Base-by-base conservation (phyloP, 2,113 vertebrate species). In the Upupa epops region DNA sequence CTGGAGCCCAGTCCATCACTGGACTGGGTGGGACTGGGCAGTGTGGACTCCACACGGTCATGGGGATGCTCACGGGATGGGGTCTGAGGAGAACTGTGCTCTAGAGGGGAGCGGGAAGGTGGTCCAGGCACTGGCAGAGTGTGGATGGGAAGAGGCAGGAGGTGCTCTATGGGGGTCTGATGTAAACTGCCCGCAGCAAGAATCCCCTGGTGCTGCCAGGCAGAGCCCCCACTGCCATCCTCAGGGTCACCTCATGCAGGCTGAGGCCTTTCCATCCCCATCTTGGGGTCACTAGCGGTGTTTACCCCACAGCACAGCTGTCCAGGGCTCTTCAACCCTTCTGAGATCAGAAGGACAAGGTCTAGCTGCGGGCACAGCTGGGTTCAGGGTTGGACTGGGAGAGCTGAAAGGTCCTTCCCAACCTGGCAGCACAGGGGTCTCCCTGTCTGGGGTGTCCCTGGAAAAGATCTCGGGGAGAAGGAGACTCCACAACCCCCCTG, bases 241-340 rank as follows among this genome's bases (percentile, higher is more conserved):
- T 13, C 1, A 1, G 28, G 17, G 64, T 15, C 45, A 36, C 7
- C 8, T 15, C 1, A 0, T 46, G 64, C 28, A 46, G 49, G 18
- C 59, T 31, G 21, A 5, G 42, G 26, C 17, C 6, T 55, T 51
- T 69, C 31, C 0, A 0, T 0, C 7, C 37, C 10, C 5, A 0
- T 22, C 4, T n/a, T 17, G n/a, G 25, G 12, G 61, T 7, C 16
- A 19, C 45, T 51, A n/a, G n/a, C n/a, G n/a, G n/a, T n/a, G n/a
- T n/a, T n/a, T n/a, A n/a, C n/a, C n/a, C n/a, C n/a, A n/a, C n/a
- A n/a, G n/a, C n/a, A n/a, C n/a, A n/a, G n/a, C n/a, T n/a, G n/a
- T n/a, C n/a, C n/a, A n/a, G n/a, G n/a, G n/a, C n/a, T n/a, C n/a
- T n/a, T n/a, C n/a, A n/a, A n/a, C n/a, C n/a, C n/a, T n/a, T n/a